Percentiles rank a stretch among this genome's conserved stretches.
Conservation (phyloP, 1,140 invertebrate genomes). For the Maconellicoccus hirsutus region DNA sequence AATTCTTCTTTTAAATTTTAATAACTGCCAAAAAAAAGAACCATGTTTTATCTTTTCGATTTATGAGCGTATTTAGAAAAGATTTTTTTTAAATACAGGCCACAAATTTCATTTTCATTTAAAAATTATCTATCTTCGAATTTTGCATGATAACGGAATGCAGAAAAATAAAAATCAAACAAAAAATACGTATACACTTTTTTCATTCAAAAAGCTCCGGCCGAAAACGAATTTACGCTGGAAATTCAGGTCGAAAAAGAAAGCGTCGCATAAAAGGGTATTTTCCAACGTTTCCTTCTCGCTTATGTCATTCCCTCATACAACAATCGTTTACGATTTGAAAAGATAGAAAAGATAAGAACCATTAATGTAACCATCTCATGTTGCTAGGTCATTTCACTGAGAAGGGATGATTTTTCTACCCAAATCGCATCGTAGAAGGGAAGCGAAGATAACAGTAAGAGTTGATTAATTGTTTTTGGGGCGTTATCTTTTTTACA, state of each 20-base stretch:
- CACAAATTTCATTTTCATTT: too few species aligned
- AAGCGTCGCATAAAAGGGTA: not conserved
- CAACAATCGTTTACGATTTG: not conserved
- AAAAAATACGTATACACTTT: too few species aligned
- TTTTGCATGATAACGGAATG: too few species aligned
- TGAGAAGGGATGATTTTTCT: not conserved
- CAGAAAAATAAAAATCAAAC: too few species aligned
- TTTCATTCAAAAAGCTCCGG: not conserved
- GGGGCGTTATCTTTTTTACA: conserved; percentile 7
- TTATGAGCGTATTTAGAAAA: too few species aligned
- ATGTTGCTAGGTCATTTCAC: not conserved
- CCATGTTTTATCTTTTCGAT: too few species aligned
- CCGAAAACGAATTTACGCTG: not conserved
- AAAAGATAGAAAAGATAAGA: conserved; percentile 6
- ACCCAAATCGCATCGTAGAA: not conserved
- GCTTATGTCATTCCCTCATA: not conserved
- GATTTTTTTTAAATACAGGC: too few species aligned
- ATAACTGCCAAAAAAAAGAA: too few species aligned
- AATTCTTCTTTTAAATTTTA: too few species aligned
- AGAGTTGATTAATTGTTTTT: not conserved
- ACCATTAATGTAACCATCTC: not conserved
- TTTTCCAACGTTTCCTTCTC: not conserved
- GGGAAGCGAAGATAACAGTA: not conserved
- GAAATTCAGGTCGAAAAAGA: not conserved
- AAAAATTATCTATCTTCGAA: too few species aligned